Percentiles rank a stretch among this genome's conserved stretches.
Conservation (phyloP, 92 coral and sea anemone genomes). For the Zoanthus sansibaricus region DNA sequence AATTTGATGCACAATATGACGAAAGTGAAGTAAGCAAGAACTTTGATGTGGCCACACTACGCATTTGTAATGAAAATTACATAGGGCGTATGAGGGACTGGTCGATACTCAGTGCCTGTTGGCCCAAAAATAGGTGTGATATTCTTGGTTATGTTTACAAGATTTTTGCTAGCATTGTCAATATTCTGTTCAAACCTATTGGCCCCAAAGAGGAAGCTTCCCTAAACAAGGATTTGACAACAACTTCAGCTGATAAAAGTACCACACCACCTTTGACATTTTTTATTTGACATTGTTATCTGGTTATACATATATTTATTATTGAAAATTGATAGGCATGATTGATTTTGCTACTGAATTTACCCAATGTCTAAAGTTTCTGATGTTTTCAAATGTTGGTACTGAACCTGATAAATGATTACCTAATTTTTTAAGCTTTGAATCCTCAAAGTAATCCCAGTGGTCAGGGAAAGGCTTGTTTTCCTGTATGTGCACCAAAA, state of each 20-base stretch:
- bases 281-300: too few relatives aligned
- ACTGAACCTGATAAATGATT: conserved; percentile 44
- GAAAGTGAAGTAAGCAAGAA: conserved; percentile 45
- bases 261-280: background rate
- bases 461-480: conserved; percentile 46
- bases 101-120: conserved; percentile 53
- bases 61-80: conserved; percentile 48
- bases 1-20: conserved; percentile 57
- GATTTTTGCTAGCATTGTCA: conserved; percentile 43
- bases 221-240: background rate
- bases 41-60: conserved; percentile 67
- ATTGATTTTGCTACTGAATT: conserved; percentile 45
- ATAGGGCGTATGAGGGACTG: conserved; percentile 50
- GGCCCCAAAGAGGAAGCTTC: conserved; percentile 35
- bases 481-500: conserved; percentile 50
- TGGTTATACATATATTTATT: background rate
- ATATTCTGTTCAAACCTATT: conserved; percentile 51
- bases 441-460: conserved; percentile 51
- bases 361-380: conserved; percentile 15
- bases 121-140: conserved; percentile 52
- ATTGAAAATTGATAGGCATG: conserved; percentile 37
- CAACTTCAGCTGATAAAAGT: background rate
- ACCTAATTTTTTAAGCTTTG: conserved; percentile 44
- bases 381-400: conserved; percentile 16
- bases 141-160: conserved; percentile 47